Conservation (phyloP, 2,888 invertebrate genomes). For the Coenonympha glycerion region DNA sequence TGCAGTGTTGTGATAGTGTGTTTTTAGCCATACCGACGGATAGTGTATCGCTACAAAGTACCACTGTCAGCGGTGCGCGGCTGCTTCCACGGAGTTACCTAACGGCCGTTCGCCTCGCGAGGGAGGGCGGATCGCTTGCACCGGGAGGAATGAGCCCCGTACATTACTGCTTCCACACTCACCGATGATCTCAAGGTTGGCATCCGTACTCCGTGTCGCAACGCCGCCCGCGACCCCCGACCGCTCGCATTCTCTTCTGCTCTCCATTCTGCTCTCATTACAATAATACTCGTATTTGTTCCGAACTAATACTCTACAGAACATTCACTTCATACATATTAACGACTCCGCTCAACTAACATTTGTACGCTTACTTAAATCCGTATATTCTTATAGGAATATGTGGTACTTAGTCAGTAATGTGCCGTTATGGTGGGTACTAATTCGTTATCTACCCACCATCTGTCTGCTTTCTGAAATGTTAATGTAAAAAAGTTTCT, state of each 20-base stretch:
- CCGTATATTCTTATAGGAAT: conserved; percentile 25
- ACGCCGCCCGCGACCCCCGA: conserved; percentile 54
- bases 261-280: conserved; percentile 60
- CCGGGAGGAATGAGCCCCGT: conserved; percentile 76
- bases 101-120: conserved; percentile 72
- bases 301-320: conserved; percentile 29
- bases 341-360: conserved; percentile 21
- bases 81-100: conserved; percentile 60
- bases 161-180: conserved; percentile 66
- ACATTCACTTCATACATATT: conserved; percentile 43
- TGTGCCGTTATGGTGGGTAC: background rate
- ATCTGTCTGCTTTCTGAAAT: background rate
- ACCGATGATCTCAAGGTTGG: conserved; percentile 76
- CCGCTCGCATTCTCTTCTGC: conserved; percentile 52
- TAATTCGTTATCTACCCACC: background rate
- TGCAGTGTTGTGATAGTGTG: conserved; percentile 73
- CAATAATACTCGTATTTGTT: conserved; percentile 40
- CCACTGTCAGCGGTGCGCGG: conserved; percentile 56
- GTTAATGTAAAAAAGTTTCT: too few species aligned
- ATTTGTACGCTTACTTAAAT: conserved; percentile 16
- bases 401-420: background rate
- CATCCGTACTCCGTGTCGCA: conserved; percentile 49
- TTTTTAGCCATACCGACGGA: conserved; percentile 69
- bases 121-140: conserved; percentile 66
- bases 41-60: conserved; percentile 72